Evolutionary conservation across 1,140 invertebrate species (phyloP).

Genomic region (Watersipora subatra): DNA sequence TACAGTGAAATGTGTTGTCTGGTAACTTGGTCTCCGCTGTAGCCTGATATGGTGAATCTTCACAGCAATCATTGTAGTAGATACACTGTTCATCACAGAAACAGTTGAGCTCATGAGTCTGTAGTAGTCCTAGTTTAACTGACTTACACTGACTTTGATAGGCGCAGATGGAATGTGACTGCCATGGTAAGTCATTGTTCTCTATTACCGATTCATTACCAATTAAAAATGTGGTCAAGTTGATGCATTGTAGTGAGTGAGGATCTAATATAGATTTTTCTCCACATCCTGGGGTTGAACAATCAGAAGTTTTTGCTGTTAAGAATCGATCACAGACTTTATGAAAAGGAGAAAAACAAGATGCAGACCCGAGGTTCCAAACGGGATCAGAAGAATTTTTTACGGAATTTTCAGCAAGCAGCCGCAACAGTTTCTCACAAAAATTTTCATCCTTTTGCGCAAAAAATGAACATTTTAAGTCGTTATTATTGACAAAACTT

Average conservation of each 20-base stretch:
- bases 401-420: too few species aligned
- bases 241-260: neutral
- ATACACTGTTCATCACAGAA: neutral
- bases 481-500: too few species aligned
- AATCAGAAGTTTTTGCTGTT: neutral
- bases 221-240: neutral
- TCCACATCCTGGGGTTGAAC: neutral
- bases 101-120: neutral
- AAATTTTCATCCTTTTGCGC: too few species aligned
- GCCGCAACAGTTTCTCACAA: too few species aligned
- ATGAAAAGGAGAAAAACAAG: neutral
- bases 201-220: neutral
- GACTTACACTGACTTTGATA: neutral
- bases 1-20: neutral
- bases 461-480: too few species aligned
- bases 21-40: neutral
- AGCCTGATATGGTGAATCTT: neutral
- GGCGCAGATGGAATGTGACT: neutral
- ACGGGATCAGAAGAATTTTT: too few species aligned
- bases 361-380: neutral
- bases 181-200: neutral
- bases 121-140: neutral
- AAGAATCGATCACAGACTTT: neutral
- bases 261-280: neutral
- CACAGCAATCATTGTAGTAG: neutral